Evolutionary conservation across 1,140 invertebrate species (phyloP), one percentile per base, ranked within the genome.

Genomic region (Euwallacea fornicatus): DNA sequence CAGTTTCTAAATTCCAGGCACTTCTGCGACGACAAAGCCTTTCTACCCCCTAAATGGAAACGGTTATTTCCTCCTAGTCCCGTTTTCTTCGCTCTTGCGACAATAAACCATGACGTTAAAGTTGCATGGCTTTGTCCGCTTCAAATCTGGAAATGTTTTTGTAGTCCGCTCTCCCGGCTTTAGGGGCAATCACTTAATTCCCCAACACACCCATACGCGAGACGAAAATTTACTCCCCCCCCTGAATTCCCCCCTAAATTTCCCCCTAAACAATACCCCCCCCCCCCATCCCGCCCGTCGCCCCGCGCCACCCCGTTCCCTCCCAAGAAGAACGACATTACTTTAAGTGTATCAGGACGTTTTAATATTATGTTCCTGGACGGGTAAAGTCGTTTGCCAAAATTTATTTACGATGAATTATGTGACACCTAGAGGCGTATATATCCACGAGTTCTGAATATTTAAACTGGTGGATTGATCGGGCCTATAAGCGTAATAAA

Each of bases 321-420:
- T 4, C 21, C 21, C 21, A 2, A 1, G 21, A 33, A 33, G 21
- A 33, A 50, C 13, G 9, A 13, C 13, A 50, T 50, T 50, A 50
- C 46, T 13, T 50, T 50, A 50, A 50, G 46, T 50, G 46, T 50
- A 50, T 50, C 46, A 11, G 46, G 46, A 50, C 13, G 46, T 50
- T 33, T 33, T 50, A 50, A 50, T 50, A 50, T 50, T 50, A 50
- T 50, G 46, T 10, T 50, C 46, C 13, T 50, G 9, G 46, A 13
- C 46, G 13, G 46, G 46, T 50, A 50, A 50, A 2, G 46, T 50
- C 46, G 46, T 50, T 50, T 50, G 46, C 46, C 9, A 33, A 50
- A 50, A 50, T 50, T 50, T 50, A 50, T 50, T 50, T 50, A 50
- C 46, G 46, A 50, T 50, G 46, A 50, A 6, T 50, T 50, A 50